Percentiles rank a stretch among this genome's conserved stretches.
phyloP scores from a whole-genome alignment of 64 coral and sea anemone species.

The Actinia equina region DNA sequence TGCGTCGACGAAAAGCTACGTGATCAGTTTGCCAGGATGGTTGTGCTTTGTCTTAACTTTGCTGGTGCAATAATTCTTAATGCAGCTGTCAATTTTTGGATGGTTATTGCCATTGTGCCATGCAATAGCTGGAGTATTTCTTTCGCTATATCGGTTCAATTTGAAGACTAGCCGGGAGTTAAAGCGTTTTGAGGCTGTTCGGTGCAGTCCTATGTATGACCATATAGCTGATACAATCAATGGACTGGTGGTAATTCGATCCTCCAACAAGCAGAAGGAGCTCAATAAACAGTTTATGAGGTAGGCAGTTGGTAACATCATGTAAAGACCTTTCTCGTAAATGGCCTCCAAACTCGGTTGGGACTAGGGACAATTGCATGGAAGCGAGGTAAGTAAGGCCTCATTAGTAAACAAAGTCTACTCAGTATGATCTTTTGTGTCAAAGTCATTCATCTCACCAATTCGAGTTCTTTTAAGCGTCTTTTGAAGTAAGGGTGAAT shows the following conservation, averaged over 20 bases:
- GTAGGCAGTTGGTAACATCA: background rate
- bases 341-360: too few species aligned
- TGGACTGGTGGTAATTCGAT: slow-evolving; percentile 24
- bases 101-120: slow-evolving; percentile 19
- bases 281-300: background rate
- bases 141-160: slow-evolving; percentile 14
- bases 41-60: slow-evolving; percentile 19
- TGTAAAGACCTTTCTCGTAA: background rate
- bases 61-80: background rate
- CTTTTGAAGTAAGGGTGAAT: too few species aligned
- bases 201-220: slow-evolving; percentile 31
- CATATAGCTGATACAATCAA: slow-evolving; percentile 30
- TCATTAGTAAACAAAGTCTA: too few species aligned
- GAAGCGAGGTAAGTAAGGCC: too few species aligned
- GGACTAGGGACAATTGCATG: too few species aligned
- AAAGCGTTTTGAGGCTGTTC: slow-evolving; percentile 13
- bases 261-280: background rate
- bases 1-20: slow-evolving; percentile 38
- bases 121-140: background rate
- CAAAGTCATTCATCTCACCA: too few species aligned
- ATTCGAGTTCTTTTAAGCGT: too few species aligned
- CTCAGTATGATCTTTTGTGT: too few species aligned
- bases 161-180: slow-evolving; percentile 17
- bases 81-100: slow-evolving; percentile 18
- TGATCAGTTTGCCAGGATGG: slow-evolving; percentile 11